Base-by-base conservation (phyloP, 2,113 vertebrate genomes). In the Tinamus guttatus region DNA sequence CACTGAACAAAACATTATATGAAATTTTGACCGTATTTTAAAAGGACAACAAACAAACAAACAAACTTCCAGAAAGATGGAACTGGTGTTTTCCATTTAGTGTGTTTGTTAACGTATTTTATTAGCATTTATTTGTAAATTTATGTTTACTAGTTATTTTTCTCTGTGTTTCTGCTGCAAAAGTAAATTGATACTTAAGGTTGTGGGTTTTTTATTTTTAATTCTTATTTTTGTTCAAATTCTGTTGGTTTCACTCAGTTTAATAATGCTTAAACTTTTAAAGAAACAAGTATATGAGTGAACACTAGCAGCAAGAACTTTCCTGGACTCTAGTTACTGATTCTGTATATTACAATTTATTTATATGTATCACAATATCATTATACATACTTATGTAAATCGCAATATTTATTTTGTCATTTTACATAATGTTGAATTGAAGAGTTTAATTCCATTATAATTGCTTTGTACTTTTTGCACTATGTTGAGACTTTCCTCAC, bases 11-110 rank as follows among this genome's bases (percentile, higher is more conserved):
- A 90, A 83, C 8, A 62, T 52, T 24, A 81, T 52, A 73, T 51
- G 51, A 76, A 69, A 43, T 83, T 65, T 80, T 90, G 83, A 77
- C 43, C 81, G 40, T 40, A 27, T 38, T 74, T 56, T 83, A 34
- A 64, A 81, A 74, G 36, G 45, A 88, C 94, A 83, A 40, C 40
- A 95, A 85, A 40, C 34, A 36, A 83, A 40, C 40, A 95, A 85
- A 40, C 34, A 36, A 52, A 62, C 64, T 25, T 75, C 17, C 28
- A 45, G 5, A 51, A 52, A 69, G 20, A 59, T 27, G 7, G 43
- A 84, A 84, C n/a, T 19, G 15, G 2, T 19, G 18, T 4, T n/a
- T 73, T 92, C 59, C 51, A 43, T 87, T 78, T 70, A 81, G 40
- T n/a, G 5, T 2, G 32, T 69, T 71, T 84, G 60, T 41, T 69